These are phyloP conservation scores for Mesoligia furuncula DNA, from an alignment of 2,888 invertebrate genomes.

Conservation along the genomic window DNA sequence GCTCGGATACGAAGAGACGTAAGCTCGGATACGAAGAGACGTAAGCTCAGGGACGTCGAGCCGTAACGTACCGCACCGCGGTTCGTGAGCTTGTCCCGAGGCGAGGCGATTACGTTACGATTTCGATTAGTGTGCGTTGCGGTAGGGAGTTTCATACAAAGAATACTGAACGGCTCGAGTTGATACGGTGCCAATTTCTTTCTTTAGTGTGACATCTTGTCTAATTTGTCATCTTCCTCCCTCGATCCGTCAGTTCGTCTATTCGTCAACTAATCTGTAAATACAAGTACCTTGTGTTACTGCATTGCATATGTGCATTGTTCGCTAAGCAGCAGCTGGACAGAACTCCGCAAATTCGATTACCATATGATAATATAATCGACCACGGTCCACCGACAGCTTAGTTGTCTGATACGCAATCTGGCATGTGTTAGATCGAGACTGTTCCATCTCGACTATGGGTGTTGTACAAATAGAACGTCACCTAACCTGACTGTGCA, in stretches of 20 bases:
- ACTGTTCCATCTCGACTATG: conserved; percentile 15
- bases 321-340: not conserved
- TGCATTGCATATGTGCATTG: not conserved
- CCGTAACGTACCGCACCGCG: too few relatives aligned
- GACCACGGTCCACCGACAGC: conserved; percentile 25
- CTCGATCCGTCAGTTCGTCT: conserved; percentile 44
- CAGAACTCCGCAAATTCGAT: conserved; percentile 38
- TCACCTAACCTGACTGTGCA: not conserved
- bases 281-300: conserved; percentile 25
- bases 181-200: too few relatives aligned
- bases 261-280: conserved; percentile 61
- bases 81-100: too few relatives aligned
- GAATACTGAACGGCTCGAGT: too few relatives aligned
- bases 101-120: too few relatives aligned
- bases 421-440: conserved; percentile 31
- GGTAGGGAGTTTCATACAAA: too few relatives aligned
- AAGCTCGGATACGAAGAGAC: too few relatives aligned
- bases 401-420: conserved; percentile 39
- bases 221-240: conserved; percentile 12
- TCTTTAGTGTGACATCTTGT: not conserved
- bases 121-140: too few relatives aligned
- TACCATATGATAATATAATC: conserved; percentile 46
- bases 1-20: too few relatives aligned
- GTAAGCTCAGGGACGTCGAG: too few relatives aligned
- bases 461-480: conserved; percentile 2